phyloP scores from a whole-genome alignment of 2,888 invertebrate species.

The Chrysolina americana region DNA sequence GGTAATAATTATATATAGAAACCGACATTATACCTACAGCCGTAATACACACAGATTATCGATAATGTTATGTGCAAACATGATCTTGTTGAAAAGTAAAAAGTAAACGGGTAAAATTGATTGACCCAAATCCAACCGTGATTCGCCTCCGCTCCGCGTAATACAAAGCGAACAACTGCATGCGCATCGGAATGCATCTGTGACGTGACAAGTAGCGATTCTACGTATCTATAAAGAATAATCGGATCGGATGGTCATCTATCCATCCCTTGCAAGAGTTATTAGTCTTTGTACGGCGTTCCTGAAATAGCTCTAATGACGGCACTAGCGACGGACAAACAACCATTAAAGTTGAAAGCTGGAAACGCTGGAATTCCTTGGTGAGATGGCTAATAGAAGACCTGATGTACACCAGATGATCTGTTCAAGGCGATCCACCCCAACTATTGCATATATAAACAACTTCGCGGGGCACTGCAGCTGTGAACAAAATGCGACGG shows the following conservation, averaged over 20 bases:
- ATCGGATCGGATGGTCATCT: neutral
- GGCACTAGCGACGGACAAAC: neutral
- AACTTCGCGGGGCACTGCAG: no score
- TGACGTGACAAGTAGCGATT: neutral
- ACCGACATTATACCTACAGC: slow-evolving; percentile 30
- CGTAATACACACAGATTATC: slow-evolving; percentile 30
- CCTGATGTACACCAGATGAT: no score
- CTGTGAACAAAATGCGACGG: no score
- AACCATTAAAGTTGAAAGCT: neutral
- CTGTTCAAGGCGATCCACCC: no score
- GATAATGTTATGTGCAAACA: slow-evolving; percentile 37
- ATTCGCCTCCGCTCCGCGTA: slow-evolving; percentile 2
- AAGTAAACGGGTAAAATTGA: slow-evolving; percentile 33
- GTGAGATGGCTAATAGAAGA: neutral
- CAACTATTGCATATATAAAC: no score
- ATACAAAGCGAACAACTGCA: neutral
- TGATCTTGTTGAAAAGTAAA: slow-evolving; percentile 45
- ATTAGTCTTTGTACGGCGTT: neutral
- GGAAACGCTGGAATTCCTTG: neutral
- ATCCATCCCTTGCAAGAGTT: neutral
- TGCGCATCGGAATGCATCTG: slow-evolving; percentile 8
- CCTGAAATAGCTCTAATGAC: neutral
- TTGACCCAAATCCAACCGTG: slow-evolving; percentile 8
- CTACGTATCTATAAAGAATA: neutral
- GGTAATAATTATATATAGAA: slow-evolving; percentile 51